Percentiles rank a stretch among this genome's conserved stretches.
phyloP scores from a whole-genome alignment of 2,113 vertebrate genomes.

The Corydoras sp. region DNA sequence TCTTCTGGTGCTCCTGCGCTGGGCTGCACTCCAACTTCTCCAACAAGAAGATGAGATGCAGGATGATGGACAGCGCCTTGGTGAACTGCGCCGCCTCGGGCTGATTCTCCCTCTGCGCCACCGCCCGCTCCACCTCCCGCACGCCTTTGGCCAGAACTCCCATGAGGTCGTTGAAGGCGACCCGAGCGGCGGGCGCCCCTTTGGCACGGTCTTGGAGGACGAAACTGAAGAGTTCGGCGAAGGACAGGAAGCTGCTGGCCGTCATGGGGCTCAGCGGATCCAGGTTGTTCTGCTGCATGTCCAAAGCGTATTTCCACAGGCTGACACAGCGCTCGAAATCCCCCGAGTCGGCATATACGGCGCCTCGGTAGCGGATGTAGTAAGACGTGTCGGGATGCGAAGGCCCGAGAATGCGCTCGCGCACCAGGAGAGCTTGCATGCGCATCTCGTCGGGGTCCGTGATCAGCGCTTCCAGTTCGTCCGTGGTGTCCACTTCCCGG shows the following conservation, averaged over 20 bases:
- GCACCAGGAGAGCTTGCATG: conserved; percentile 86
- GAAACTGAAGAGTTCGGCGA: conserved; percentile 91
- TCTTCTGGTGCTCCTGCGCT: conserved; percentile 84
- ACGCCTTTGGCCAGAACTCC: conserved; percentile 86
- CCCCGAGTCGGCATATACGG: conserved; percentile 88
- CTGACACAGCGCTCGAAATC: conserved; percentile 91
- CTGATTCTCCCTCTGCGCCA: conserved; percentile 76
- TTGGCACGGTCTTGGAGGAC: conserved; percentile 90
- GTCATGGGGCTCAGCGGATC: conserved; percentile 96
- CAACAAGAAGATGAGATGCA: conserved; percentile 84
- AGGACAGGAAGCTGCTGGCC: conserved; percentile 90
- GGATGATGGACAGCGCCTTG: conserved; percentile 87
- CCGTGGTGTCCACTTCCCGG: conserved; percentile 72
- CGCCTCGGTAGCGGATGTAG: conserved; percentile 90
- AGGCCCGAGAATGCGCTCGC: conserved; percentile 88
- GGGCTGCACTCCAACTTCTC: conserved; percentile 83
- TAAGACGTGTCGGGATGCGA: conserved; percentile 93
- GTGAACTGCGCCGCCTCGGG: conserved; percentile 83
- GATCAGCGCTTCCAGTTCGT: conserved; percentile 87
- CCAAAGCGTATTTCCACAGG: conserved; percentile 90
- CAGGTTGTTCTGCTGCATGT: conserved; percentile 92
- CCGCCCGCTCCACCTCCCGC: conserved; percentile 85
- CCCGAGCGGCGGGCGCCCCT: conserved; percentile 74
- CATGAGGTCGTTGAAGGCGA: conserved; percentile 88
- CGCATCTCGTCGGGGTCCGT: conserved; percentile 92